Evolutionary conservation across 2,113 vertebrate species (phyloP).

Genomic region (Cheilinus undulatus): DNA sequence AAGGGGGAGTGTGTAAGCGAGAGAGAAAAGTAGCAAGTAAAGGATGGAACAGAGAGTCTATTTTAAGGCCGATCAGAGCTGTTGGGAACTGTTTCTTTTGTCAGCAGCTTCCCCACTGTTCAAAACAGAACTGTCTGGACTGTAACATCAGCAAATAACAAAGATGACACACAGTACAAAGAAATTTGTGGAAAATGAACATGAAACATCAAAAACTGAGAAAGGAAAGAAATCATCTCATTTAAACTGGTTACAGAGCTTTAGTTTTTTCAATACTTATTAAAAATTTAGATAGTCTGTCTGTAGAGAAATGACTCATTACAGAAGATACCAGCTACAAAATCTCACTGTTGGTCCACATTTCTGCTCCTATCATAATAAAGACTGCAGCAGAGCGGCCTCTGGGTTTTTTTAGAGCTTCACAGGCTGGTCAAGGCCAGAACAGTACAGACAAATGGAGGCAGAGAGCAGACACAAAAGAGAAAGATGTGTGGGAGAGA

Average conservation of each 20-base stretch:
- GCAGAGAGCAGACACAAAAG: not conserved
- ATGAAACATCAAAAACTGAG: not conserved
- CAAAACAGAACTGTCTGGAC: conserved; percentile 23
- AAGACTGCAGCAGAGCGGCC: not conserved
- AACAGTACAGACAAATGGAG: not conserved
- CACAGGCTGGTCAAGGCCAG: conserved; percentile 14
- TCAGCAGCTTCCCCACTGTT: conserved; percentile 52
- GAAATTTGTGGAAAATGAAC: no score
- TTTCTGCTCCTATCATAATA: conserved; percentile 2
- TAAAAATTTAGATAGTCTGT: not conserved
- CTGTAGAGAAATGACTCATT: not conserved
- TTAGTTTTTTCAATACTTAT: not conserved
- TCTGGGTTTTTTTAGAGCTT: not conserved
- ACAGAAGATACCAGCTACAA: not conserved
- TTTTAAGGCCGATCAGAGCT: conserved; percentile 52
- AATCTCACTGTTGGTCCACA: conserved; percentile 6
- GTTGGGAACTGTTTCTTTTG: conserved; percentile 46
- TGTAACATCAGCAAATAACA: conserved; percentile 24
- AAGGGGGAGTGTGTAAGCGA: conserved; percentile 27
- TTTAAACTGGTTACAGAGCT: not conserved
- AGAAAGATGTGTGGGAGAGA: not conserved
- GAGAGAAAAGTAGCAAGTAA: conserved; percentile 31
- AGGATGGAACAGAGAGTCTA: conserved; percentile 52
- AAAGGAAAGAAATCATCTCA: not conserved
- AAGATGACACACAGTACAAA: not conserved